Evolutionary conservation across 2,797 vertebrate genomes (phyloP), one percentile per base, ranked within the genome.

Genomic region (Catharus ustulatus): DNA sequence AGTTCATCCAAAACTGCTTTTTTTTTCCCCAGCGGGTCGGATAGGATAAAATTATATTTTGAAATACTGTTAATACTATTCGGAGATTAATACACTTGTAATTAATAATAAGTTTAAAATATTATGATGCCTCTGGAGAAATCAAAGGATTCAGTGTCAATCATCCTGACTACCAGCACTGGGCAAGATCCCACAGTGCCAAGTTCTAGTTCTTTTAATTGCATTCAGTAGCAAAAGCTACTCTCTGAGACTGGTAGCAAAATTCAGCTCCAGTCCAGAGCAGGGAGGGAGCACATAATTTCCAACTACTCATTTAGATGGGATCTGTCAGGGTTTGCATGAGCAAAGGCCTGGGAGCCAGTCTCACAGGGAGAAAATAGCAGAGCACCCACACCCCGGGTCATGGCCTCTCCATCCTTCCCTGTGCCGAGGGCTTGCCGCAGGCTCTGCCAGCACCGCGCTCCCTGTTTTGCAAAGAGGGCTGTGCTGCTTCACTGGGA

Each of bases 81-180:
- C 29, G 15, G 87, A 94, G 71, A 93, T 95, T 93, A 96, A 92
- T 79, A 93, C 21, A 84, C 49, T 71, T 90, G 94, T 84, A 96
- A 94, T 91, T 96, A 96, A 93, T 84, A 94, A 73, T 58, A 94
- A 79, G 55, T 91, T 96, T 90, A 73, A 94, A 90, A 94, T 91
- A 93, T 84, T 89, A 95, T 67, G 63, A 86, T 0, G 3, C 51
- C 91, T 90, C 95, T 43, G 40, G 94, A 97, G 94, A 92, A 96
- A 94, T 96, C 94, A 93, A 97, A 93, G 59, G 74, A 73, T 84
- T 66, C 36, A 58, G 3, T 42, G 87, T 73, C 95, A 89, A 90
- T 94, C 95, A 94, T 19, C 9, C 68, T n/a, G 57, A 55, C 42
- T 91, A 67, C 36, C 52, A 71, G 74, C 48, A 66, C 87, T 8